phyloP scores from a whole-genome alignment of 1,140 invertebrate species.

The Orchestia grillus region DNA sequence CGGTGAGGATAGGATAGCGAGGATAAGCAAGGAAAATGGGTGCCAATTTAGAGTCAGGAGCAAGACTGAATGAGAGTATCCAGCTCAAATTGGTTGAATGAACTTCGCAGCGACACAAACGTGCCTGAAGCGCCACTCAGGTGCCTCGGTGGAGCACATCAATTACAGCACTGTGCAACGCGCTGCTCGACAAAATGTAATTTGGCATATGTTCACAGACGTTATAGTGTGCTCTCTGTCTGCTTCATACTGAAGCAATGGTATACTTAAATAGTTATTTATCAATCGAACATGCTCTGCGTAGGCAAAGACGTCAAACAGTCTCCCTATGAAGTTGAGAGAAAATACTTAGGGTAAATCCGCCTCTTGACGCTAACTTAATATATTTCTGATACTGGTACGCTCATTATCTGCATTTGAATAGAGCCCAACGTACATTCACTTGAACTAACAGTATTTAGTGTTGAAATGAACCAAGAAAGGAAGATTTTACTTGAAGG shows the following conservation, averaged over 20 bases:
- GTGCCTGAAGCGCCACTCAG: neutral
- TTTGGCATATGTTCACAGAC: neutral
- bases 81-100: neutral
- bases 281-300: neutral
- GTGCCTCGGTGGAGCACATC: no score
- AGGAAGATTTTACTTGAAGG: neutral
- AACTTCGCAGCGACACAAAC: neutral
- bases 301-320: neutral
- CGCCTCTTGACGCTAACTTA: neutral
- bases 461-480: neutral
- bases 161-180: neutral
- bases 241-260: neutral
- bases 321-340: neutral
- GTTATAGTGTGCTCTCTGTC: neutral
- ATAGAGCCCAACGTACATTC: neutral
- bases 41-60: neutral
- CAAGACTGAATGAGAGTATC: neutral
- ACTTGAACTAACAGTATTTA: neutral
- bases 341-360: neutral
- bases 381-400: neutral
- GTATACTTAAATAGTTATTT: neutral
- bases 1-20: neutral
- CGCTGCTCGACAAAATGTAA: neutral
- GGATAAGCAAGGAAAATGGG: neutral
- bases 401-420: neutral